These are phyloP conservation scores for Megaceryle maxima DNA, from an alignment of 2,113 vertebrate genomes.

Conservation along the genomic window DNA sequence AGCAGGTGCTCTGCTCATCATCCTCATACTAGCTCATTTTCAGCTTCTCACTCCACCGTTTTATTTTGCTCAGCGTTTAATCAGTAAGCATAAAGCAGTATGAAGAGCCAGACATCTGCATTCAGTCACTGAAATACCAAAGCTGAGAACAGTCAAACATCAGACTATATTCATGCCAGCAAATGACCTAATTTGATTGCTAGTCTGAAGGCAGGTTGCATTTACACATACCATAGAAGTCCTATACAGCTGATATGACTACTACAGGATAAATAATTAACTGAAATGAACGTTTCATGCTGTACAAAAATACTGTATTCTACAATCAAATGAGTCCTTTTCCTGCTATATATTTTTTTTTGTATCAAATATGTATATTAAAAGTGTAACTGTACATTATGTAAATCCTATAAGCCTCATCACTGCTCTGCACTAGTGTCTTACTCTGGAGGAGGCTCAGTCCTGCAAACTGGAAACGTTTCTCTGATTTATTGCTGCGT, in stretches of 20 bases:
- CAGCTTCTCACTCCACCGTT: constrained; percentile 76
- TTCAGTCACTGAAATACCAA: constrained; percentile 58
- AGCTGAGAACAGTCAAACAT: constrained; percentile 70
- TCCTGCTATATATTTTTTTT: constrained; percentile 63
- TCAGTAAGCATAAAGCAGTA: constrained; percentile 82
- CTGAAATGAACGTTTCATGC: constrained; percentile 64
- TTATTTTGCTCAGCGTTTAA: constrained; percentile 78
- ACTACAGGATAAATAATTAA: constrained; percentile 70
- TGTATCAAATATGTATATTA: constrained; percentile 77
- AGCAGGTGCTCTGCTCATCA: constrained; percentile 71
- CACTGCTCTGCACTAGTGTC: constrained; percentile 57
- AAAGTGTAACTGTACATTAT: constrained; percentile 76
- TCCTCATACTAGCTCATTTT: constrained; percentile 75
- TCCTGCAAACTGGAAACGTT: constrained; percentile 37
- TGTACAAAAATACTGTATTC: constrained; percentile 74
- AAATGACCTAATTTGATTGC: constrained; percentile 50
- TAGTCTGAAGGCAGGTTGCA: constrained; percentile 57
- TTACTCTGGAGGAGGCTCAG: constrained; percentile 41
- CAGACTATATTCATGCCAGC: constrained; percentile 61
- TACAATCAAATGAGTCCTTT: constrained; percentile 67
- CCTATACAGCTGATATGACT: constrained; percentile 59
- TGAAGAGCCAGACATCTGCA: constrained; percentile 74
- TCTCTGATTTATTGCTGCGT: constrained; percentile 60
- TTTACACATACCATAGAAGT: constrained; percentile 56
- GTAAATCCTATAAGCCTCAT: constrained; percentile 59